A percentile compares a stretch with the other conserved stretches of the same genome.
Conservation (phyloP, 2,113 vertebrate species). For the Oncorhynchus nerka region DNA sequence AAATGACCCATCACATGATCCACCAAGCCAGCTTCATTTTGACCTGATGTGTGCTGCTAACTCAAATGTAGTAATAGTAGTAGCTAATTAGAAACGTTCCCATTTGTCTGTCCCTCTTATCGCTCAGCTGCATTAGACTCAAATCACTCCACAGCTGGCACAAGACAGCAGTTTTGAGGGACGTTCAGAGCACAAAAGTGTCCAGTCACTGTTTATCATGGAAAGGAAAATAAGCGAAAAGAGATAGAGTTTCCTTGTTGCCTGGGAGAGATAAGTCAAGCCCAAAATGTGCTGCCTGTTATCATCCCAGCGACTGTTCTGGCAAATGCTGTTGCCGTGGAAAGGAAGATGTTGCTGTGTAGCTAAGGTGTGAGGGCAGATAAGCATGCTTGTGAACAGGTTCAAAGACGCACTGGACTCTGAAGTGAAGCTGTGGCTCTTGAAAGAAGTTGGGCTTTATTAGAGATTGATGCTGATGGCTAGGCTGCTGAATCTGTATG, state of each 20-base stretch:
- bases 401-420: constrained; percentile 50
- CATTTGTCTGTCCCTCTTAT: constrained; percentile 38
- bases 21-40: not conserved
- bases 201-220: constrained; percentile 46
- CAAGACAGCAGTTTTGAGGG: constrained; percentile 13
- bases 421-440: constrained; percentile 32
- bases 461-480: not conserved
- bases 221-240: constrained; percentile 33
- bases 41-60: constrained; percentile 13
- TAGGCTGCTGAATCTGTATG: not conserved
- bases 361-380: constrained; percentile 61
- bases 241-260: constrained; percentile 52
- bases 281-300: constrained; percentile 51
- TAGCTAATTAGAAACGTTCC: constrained; percentile 48
- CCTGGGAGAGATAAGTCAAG: constrained; percentile 61
- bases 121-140: constrained; percentile 6
- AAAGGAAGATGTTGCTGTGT: constrained; percentile 53
- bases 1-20: no score
- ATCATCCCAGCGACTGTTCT: constrained; percentile 54
- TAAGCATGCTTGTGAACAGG: constrained; percentile 50
- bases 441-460: not conserved
- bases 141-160: constrained; percentile 30
- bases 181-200: constrained; percentile 11
- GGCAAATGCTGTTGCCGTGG: constrained; percentile 36
- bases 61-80: constrained; percentile 13